phyloP scores from a whole-genome alignment of 2,888 invertebrate species.

The Clitarchus hookeri region DNA sequence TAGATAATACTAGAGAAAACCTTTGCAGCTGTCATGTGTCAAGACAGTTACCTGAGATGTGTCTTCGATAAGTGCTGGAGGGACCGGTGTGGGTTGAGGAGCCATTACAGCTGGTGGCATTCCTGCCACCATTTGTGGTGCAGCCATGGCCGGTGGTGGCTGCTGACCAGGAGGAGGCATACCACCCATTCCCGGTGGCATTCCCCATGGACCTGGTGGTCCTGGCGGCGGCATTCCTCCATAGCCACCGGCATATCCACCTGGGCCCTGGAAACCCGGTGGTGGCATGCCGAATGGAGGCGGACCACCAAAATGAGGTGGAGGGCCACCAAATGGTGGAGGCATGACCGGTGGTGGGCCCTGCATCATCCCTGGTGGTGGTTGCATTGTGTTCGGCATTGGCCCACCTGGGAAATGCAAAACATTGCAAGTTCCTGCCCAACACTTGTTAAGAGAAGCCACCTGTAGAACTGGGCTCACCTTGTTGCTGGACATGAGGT shows the following conservation, averaged over 20 bases:
- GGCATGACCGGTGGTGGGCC: slow-evolving; percentile 46
- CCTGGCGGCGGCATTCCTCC: slow-evolving; percentile 55
- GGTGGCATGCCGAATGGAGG: slow-evolving; percentile 74
- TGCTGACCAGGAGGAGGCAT: slow-evolving; percentile 33
- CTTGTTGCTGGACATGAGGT: slow-evolving; percentile 54
- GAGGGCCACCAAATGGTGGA: slow-evolving; percentile 47
- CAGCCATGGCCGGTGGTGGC: slow-evolving; percentile 38
- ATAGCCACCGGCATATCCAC: slow-evolving; percentile 45
- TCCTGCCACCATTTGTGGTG: slow-evolving; percentile 36
- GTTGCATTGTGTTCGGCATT: slow-evolving; percentile 47
- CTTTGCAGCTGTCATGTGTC: too few relatives aligned
- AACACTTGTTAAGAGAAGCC: slow-evolving; percentile 51
- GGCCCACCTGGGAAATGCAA: slow-evolving; percentile 31
- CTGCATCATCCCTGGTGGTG: slow-evolving; percentile 44
- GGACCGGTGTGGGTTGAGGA: not conserved
- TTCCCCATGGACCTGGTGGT: slow-evolving; percentile 47
- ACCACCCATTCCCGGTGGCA: slow-evolving; percentile 49
- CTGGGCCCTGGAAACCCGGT: slow-evolving; percentile 61
- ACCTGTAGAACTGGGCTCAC: slow-evolving; percentile 45
- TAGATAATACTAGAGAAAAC: too few relatives aligned
- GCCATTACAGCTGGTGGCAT: not conserved
- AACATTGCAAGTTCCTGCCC: slow-evolving; percentile 48
- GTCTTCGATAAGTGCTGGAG: not conserved
- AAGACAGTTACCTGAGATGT: not conserved
- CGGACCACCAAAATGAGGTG: slow-evolving; percentile 49